Base-by-base conservation (phyloP, 2,113 vertebrate species). In the Eolophus roseicapilla region DNA sequence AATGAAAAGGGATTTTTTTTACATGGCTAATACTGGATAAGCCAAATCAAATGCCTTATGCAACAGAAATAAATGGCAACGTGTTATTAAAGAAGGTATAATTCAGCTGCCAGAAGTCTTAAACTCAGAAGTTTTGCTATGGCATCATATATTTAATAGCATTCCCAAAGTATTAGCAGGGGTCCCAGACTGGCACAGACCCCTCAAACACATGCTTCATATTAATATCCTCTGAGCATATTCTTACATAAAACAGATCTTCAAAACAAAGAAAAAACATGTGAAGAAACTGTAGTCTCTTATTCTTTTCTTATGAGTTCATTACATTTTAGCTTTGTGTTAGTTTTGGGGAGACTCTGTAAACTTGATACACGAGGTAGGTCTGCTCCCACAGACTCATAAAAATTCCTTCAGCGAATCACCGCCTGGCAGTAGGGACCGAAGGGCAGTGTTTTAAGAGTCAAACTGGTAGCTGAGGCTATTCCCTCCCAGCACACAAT, bases 281-380 rank as follows among this genome's bases (percentile, higher is more conserved):
- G 17, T 75, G 82, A 77, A 75, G 53, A 84, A 70, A 41, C 33
- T 11, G 1, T 49, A 29, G 75, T 69, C 39, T 80, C 82, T 89
- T 89, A 60, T 29, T 92, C 52, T 95, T 96, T 96, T 92, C 96
- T 90, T 94, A 86, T 8, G 35, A 90, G 86, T n/a, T 87, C 83
- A 74, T 65, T 92, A 90, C 79, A 82, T 92, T 90, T 95, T 65
- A 94, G 81, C 79, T 94, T 85, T 87, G 82, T 78, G 93, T 90
- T 90, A 70, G 83, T 95, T 97, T 95, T 94, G 74, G 87, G 96
- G 77, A 96, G 76, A 84, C 60, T 91, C 77, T 82, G 88, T 93
- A 93, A 97, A 92, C 39, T 55, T 90, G 77, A 69, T 62, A 52
- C 59, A 39, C 4, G 46, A 92, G 74, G 84, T 8, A 21, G 57